Evolutionary conservation across 2,797 vertebrate genomes (phyloP).

Genomic region (Echiichthys vipera): DNA sequence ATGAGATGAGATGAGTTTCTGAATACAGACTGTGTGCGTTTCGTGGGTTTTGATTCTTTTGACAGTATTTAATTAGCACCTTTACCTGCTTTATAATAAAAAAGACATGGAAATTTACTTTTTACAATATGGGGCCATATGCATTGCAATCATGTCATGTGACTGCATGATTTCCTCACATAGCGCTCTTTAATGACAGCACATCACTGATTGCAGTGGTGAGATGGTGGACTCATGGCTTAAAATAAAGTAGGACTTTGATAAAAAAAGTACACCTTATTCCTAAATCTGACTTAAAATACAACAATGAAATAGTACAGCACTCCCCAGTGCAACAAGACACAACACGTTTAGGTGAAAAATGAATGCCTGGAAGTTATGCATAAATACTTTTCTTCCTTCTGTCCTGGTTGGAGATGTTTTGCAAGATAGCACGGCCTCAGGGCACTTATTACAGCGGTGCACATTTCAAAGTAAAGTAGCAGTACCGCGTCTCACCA

Average conservation of each 20-base stretch:
- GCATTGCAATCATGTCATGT: background rate
- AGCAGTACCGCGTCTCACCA: background rate
- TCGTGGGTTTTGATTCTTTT: too few species aligned
- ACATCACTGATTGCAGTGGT: background rate
- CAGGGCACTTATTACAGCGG: slow-evolving; percentile 30
- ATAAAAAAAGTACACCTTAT: background rate
- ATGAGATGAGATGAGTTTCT: too few species aligned
- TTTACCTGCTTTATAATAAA: too few species aligned
- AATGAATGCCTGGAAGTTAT: slow-evolving; percentile 57
- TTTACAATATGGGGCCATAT: too few species aligned
- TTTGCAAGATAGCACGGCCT: slow-evolving; percentile 53
- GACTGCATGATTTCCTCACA: background rate
- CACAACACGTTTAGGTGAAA: slow-evolving; percentile 61
- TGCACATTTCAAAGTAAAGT: slow-evolving; percentile 7
- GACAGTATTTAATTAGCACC: too few species aligned
- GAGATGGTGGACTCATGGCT: background rate
- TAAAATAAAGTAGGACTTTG: background rate
- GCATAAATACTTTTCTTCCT: slow-evolving; percentile 35
- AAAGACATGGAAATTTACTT: too few species aligned
- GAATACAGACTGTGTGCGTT: too few species aligned
- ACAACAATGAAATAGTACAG: background rate
- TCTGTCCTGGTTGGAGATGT: slow-evolving; percentile 33
- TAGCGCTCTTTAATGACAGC: background rate
- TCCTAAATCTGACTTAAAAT: slow-evolving; percentile 4
- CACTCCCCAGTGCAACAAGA: slow-evolving; percentile 33